A percentile compares a stretch with the other conserved stretches of the same genome.
phyloP scores from a whole-genome alignment of 2,113 vertebrate genomes.

The Galeopterus variegatus region DNA sequence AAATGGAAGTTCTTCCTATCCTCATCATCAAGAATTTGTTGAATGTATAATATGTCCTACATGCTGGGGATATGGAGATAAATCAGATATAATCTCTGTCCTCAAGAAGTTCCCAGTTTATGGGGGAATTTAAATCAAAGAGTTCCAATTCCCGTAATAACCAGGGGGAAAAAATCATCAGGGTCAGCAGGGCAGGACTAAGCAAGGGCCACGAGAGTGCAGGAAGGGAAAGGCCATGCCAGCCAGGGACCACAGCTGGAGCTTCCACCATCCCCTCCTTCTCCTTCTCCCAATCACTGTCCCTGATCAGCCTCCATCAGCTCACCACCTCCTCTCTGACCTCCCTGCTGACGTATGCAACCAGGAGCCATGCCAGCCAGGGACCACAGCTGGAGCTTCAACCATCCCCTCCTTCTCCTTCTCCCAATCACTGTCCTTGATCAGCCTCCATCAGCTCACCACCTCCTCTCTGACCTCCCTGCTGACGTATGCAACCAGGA shows the following conservation, averaged over 20 bases:
- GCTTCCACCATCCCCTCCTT: no score
- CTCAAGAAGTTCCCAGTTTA: neutral
- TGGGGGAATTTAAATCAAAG: neutral
- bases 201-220: neutral
- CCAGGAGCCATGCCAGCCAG: no score
- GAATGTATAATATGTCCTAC: neutral
- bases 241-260: neutral
- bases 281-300: neutral
- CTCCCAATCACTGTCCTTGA: neutral
- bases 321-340: neutral
- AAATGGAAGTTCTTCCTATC: neutral
- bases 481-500: neutral
- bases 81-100: neutral
- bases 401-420: no score
- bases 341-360: neutral
- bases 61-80: neutral
- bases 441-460: neutral
- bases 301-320: neutral
- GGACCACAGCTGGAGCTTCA: no score
- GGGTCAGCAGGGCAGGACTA: neutral
- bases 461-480: neutral
- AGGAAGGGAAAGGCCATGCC: neutral
- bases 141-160: neutral
- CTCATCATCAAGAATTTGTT: neutral
- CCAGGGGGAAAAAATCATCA: neutral